Evolutionary conservation across 2,797 vertebrate genomes (phyloP).

Genomic region (Serranus cabrilla): DNA sequence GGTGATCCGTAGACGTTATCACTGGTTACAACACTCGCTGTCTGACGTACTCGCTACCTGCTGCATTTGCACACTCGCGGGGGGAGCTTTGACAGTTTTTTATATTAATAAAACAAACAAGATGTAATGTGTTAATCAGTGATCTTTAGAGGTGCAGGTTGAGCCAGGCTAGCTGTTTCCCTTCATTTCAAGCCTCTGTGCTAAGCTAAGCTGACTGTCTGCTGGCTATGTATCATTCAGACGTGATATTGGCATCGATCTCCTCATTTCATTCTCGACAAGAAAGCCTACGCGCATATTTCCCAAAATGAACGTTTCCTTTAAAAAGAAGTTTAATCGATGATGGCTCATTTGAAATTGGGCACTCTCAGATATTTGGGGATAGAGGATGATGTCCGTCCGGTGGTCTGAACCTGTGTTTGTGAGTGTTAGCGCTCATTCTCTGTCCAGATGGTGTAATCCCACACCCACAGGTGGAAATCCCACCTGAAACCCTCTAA

Average conservation of each 20-base stretch:
- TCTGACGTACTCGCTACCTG: no score
- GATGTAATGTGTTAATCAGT: not conserved
- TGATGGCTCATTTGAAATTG: not conserved
- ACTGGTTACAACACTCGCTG: no score
- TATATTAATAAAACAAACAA: not conserved
- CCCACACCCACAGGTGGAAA: conserved; percentile 58
- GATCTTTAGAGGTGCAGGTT: no score
- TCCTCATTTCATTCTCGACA: not conserved
- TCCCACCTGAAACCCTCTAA: conserved; percentile 31
- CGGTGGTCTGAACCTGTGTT: conserved; percentile 41
- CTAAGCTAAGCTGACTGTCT: not conserved
- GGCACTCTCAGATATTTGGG: not conserved
- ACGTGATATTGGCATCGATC: no score
- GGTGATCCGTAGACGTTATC: no score
- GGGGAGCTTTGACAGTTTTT: no score
- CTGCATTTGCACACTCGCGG: no score
- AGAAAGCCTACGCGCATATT: not conserved
- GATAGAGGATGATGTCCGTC: not conserved
- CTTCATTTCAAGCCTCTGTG: not conserved
- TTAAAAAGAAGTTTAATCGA: not conserved
- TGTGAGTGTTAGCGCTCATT: conserved; percentile 1
- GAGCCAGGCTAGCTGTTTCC: not conserved
- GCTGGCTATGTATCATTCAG: not conserved
- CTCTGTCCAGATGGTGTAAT: conserved; percentile 59
- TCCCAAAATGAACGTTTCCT: not conserved